Evolutionary conservation across 2,797 vertebrate species (phyloP), one percentile per base, ranked within the genome.

Genomic region (Trachurus trachurus): DNA sequence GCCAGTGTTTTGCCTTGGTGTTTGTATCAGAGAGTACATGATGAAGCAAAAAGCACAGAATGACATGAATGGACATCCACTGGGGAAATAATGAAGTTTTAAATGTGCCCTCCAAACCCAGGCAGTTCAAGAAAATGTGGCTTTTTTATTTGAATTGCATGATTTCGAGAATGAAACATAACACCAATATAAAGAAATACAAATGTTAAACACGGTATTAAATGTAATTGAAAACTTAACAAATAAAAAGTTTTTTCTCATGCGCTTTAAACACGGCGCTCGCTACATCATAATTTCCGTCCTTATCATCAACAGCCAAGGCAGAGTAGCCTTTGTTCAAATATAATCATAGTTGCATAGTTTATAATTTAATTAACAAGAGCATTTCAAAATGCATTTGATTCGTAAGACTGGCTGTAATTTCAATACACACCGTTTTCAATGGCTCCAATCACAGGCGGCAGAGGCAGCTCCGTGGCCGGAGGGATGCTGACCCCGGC

Each of bases 401-500:
- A 71, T 76, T 68, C 5, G 5, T 65, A 77, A 72, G 62, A 34
- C 31, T 42, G 50, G 40, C 71, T 42, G 16, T 70, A 65, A 78
- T 84, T 89, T 80, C 5, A 70, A 13, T 59, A 61, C 40, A 37
- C 16, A 26, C 26, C 2, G 5, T 84, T 81, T 80, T 73, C 66
- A 66, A 15, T 76, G 57, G 52, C 15, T 2, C 16, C 77, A 81
- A 78, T 87, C 83, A 64, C 62, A 62, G 73, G 73, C 71, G 26
- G 70, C 63, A 58, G 65, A 72, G 60, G 52, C 62, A 47, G 66
- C 26, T n/a, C 65, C 26, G 21, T 61, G 61, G 76, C 81, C 8
- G 1, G 47, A 79, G 85, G 74, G 73, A 76, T n/a, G 45, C 57
- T 86, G 82, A 88, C 88, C 82, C 44, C 59, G 81, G 81, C 84